phyloP scores from a whole-genome alignment of 2,113 vertebrate species.

The Tachysurus fulvidraco region DNA sequence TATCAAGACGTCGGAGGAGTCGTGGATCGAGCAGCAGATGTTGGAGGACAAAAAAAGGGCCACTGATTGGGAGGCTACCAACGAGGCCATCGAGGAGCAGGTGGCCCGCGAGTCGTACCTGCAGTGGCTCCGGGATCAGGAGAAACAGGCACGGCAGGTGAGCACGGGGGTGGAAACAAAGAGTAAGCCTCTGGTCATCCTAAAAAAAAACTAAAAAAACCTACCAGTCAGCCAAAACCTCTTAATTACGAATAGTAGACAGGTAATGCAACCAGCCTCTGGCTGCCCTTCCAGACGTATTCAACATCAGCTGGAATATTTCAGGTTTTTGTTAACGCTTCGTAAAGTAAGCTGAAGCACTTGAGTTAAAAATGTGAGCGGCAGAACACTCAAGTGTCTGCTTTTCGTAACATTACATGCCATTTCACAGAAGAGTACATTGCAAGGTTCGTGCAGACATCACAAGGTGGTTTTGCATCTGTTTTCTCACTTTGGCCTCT shows the following conservation, averaged over 20 bases:
- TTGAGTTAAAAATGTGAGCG: neutral
- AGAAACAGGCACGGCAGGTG: constrained; percentile 90
- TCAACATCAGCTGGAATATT: neutral
- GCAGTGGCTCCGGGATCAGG: constrained; percentile 93
- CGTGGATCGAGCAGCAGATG: constrained; percentile 98
- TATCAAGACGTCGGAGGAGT: constrained; percentile 95
- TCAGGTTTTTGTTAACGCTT: neutral
- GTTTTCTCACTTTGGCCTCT: constrained; percentile 43
- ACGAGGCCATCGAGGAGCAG: constrained; percentile 96
- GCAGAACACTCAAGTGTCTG: neutral
- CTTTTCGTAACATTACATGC: neutral
- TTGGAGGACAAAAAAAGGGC: constrained; percentile 93
- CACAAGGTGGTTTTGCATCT: constrained; percentile 1
- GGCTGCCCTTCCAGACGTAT: neutral
- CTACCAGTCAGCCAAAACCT: neutral
- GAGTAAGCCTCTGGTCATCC: neutral
- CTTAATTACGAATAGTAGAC: neutral
- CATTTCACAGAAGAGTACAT: neutral
- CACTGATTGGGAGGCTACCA: constrained; percentile 95
- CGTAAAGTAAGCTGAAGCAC: neutral
- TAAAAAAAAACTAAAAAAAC: neutral
- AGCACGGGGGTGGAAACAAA: neutral
- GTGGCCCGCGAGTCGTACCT: constrained; percentile 92
- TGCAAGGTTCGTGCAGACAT: neutral
- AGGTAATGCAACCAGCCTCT: neutral